Percentiles rank a stretch among this genome's conserved stretches.
phyloP scores from a whole-genome alignment of 1,140 invertebrate species.

The Formica exsecta region DNA sequence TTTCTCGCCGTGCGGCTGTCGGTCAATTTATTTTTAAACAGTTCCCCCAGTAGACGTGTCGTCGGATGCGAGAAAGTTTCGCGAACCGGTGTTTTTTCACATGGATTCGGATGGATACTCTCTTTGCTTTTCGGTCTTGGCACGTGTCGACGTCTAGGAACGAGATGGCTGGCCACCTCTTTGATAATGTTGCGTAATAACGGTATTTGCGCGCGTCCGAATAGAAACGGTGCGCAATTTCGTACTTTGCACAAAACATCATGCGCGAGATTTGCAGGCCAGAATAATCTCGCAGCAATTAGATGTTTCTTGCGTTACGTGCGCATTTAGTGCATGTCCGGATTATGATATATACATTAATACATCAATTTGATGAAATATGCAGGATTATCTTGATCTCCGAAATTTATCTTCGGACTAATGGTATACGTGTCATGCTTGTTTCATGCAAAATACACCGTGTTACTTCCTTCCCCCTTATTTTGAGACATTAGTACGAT shows the following conservation, averaged over 20 bases:
- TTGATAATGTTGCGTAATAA: conserved; percentile 53
- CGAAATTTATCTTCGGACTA: conserved; percentile 1
- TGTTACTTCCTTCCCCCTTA: not conserved
- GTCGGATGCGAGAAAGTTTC: conserved; percentile 23
- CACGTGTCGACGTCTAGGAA: conserved; percentile 44
- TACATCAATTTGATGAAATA: not conserved
- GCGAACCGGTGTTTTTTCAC: conserved; percentile 18
- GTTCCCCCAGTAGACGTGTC: not conserved
- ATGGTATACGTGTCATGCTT: not conserved
- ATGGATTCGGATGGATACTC: not conserved
- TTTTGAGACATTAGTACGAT: not conserved
- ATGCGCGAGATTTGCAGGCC: conserved; percentile 9
- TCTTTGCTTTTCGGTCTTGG: conserved; percentile 23
- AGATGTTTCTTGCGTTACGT: not conserved
- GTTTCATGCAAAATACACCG: not conserved
- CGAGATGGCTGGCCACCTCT: conserved; percentile 40
- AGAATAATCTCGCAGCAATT: conserved; percentile 23
- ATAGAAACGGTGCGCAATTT: conserved; percentile 29
- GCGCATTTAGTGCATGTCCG: not conserved
- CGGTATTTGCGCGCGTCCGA: conserved; percentile 40
- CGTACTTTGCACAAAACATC: conserved; percentile 6
- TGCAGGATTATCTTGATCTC: not conserved
- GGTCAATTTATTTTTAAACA: conserved; percentile 47
- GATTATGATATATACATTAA: not conserved
- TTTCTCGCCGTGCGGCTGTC: conserved; percentile 11